Base-by-base conservation (phyloP, 2,797 vertebrate genomes). In the Eulemur albifrons region DNA sequence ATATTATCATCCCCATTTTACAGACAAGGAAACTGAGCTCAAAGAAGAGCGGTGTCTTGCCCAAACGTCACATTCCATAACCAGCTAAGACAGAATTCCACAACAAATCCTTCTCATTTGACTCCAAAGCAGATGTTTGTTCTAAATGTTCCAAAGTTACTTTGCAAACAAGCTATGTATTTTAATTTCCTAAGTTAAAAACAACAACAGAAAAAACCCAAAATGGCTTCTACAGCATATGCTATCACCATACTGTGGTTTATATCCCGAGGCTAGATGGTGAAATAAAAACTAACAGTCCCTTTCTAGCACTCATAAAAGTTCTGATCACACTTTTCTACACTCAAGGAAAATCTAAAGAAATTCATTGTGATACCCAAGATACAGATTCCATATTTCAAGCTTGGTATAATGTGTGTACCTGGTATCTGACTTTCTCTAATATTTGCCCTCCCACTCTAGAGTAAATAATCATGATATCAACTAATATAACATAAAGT, bases 251-350 rank as follows among this genome's bases (percentile, higher is more conserved):
- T 86, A 57, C 38, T 79, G 32, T 88, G 95, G 79, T 96, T 96
- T 93, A 86, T 84, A 89, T 80, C 87, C 96, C 93, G 80, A 93
- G 67, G 84, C 54, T 92, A 96, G 97, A 96, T 90, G 94, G 76
- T 57, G 81, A 96, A 95, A 88, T 45, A 59, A 96, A 83, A 85
- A 57, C 81, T 85, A 75, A 59, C 45, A 54, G 40, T 80, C 48
- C 48, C 70, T 75, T 97, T 57, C 85, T 50, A 82, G 79, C 70
- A 67, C 35, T 84, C 90, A 80, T 50, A 54, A 18, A 63, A 35
- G 35, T 76, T 90, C 85, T 90, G 84, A 35, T 80, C 87, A 96
- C 54, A 93, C n/a, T 80, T 88, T 70, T 45, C 72, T 75, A 43
- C 2, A n/a, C 32, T 85, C 90, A 91, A 43, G 15, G 63, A 84